Percentiles rank a stretch among this genome's conserved stretches.
Conservation (phyloP, 2,113 vertebrate genomes). For the Odocoileus virginianus region DNA sequence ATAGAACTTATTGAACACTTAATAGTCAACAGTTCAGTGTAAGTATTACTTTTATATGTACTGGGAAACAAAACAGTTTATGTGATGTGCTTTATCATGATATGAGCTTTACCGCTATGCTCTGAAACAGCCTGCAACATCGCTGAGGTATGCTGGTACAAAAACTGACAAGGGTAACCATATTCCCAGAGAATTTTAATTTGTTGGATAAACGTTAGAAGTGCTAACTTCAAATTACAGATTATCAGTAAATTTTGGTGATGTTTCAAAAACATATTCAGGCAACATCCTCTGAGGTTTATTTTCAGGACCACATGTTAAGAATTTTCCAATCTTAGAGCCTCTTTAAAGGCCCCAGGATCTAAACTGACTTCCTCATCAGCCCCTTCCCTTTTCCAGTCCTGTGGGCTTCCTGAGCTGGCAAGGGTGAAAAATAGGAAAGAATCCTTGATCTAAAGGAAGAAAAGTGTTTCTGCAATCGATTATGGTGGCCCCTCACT, state of each 20-base stretch:
- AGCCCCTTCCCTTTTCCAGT: background rate
- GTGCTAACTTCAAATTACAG: background rate
- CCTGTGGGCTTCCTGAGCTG: background rate
- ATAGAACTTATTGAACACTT: background rate
- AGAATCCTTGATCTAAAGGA: background rate
- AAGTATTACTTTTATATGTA: background rate
- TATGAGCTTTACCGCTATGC: background rate
- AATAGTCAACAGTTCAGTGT: background rate
- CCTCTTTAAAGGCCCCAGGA: background rate
- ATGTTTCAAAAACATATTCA: background rate
- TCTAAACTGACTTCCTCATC: background rate
- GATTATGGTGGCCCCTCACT: background rate
- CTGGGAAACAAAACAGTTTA: background rate
- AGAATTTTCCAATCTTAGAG: background rate
- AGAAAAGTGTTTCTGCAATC: background rate
- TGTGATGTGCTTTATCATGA: background rate
- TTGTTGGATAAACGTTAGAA: background rate
- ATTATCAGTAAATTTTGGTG: background rate
- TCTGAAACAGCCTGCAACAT: background rate
- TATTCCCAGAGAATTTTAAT: background rate
- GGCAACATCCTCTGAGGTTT: background rate
- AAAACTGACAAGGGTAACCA: background rate
- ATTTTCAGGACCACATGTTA: background rate
- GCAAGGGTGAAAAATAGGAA: background rate
- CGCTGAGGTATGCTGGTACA: background rate